Evolutionary conservation across 35 echinoderm and acorn worm genomes (phyloP).

Genomic region (Lytechinus pictus): DNA sequence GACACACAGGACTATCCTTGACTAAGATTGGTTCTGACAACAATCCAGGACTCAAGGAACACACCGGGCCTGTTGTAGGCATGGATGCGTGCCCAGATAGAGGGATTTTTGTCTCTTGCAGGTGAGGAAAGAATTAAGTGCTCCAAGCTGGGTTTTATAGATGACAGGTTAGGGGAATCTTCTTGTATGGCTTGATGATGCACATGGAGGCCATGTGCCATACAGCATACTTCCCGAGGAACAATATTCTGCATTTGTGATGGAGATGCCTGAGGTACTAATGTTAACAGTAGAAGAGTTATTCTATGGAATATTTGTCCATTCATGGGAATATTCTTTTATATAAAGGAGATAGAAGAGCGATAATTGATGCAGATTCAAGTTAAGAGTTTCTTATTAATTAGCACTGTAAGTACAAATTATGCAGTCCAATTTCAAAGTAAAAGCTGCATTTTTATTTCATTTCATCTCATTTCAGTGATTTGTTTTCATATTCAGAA

Average conservation of each 20-base stretch:
- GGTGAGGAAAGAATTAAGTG: conserved; percentile 51
- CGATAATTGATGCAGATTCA: no score
- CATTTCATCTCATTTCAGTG: not conserved
- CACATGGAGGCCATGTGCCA: no score
- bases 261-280: no score
- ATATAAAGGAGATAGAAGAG: no score
- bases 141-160: not conserved
- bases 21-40: not conserved
- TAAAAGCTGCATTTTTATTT: not conserved
- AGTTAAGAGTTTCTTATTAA: no score
- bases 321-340: no score
- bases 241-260: no score
- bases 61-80: conserved; percentile 62
- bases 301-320: no score
- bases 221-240: not conserved
- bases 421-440: not conserved
- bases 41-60: conserved; percentile 60
- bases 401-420: not conserved
- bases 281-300: no score
- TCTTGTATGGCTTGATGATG: not conserved
- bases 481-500: no score
- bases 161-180: not conserved
- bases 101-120: conserved; percentile 85
- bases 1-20: conserved; percentile 37
- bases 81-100: conserved; percentile 74